Evolutionary conservation across 2,113 vertebrate species (phyloP), one percentile per base, ranked within the genome.

Genomic region (Sorex araneus): DNA sequence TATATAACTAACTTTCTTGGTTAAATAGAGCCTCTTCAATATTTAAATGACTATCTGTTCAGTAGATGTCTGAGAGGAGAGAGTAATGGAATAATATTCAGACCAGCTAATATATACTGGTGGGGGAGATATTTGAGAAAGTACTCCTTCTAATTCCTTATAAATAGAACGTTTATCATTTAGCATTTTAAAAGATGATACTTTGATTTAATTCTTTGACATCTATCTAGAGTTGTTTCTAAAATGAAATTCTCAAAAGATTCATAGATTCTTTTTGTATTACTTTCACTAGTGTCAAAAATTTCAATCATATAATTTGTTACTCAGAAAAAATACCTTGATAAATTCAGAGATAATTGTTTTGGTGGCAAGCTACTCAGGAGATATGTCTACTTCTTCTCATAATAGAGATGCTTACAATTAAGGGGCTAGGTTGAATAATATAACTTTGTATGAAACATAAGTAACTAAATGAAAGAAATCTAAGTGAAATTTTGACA

Each of bases 401-500:
- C 78, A 6, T 73, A 89, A 94, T 78, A 47, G 10, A 92, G 76
- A 91, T 94, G 67, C 95, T 19, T 64, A 92, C 74, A 28, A 91
- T 93, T 80, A 66, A 81, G 83, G 54, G 54, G 30, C 64, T 75
- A 75, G 3, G 16, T 89, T 94, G 91, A 10, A 25, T 95, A 73
- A 79, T 89, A 43, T 91, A 74, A 83, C 76, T 90, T 96, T 89
- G 71, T 92, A 95, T 92, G 91, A 97, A 97, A 95, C 93, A 96
- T 30, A 87, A 87, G 76, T 66, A 90, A 95, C 96, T 96, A 97
- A 94, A 90, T 96, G 86, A 73, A 91, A 36, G 79, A 69, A 96
- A 96, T 98, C 92, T 96, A 97, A 97, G 96, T 96, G 57, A 97
- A 97, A 97, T 96, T 94, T 96, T 92, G 89, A 93, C 32, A 90